Evolutionary conservation across 2,797 vertebrate genomes (phyloP), one percentile per base, ranked within the genome.

Genomic region (Petrocephalus schoutedeni): DNA sequence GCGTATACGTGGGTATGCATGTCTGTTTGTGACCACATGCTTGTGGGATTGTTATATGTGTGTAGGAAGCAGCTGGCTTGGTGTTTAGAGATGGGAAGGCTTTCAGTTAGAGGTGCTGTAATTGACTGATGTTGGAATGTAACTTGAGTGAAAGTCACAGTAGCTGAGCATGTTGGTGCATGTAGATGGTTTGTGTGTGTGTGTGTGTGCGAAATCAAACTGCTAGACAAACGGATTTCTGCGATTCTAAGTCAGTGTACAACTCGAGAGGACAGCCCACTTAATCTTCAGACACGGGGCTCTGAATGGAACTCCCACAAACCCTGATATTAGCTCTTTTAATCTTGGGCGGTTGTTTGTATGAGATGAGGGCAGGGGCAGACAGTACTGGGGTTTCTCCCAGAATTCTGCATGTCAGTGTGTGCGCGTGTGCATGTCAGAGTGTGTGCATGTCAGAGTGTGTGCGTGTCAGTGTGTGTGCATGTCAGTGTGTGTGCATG

Each of bases 401-500:
- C 9, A 16, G 89, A 12, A 84, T 14, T 89, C 93, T 91, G 91
- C 94, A 87, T 83, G 92, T 89, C 88, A 89, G 89, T 88, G 53
- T 86, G 28, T 10, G 51, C 21, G 36, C 36, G 45, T 87, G 28
- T 21, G 54, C 74, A 58, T 87, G 86, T 56, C 45, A 19, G 19
- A 36, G 58, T 74, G 32, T 57, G 53, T n/a, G 23, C 85, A 23
- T 41, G 36, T 41, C 36, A 1, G 2, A 1, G 36, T 41, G 36
- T 41, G 36, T 3, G 36, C 36, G 3, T 41, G 36, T 41, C 36
- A 41, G 2, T 41, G 36, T 41, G 36, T 41, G 36, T 3, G 36
- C 36, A 41, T 41, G 36, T 41, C 36, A 41, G 2, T 41, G 36
- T 41, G 36, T 41, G 36, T 3, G 36, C 3, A 1, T 41, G 36